Evolutionary conservation across 1,140 invertebrate genomes (phyloP).

Genomic region (Globodera rostochiensis): DNA sequence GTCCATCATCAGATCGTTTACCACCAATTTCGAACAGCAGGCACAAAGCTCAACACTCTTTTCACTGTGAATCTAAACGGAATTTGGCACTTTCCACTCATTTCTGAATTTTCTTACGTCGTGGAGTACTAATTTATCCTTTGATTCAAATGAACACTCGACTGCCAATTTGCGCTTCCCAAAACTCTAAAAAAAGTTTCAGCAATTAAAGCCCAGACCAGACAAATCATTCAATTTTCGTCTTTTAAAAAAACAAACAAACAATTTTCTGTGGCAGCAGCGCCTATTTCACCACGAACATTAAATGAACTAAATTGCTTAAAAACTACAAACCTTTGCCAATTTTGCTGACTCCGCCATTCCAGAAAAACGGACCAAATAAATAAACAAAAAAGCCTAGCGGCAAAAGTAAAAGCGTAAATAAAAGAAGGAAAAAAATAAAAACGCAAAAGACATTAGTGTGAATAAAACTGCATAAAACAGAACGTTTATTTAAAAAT

Average conservation of each 20-base stretch:
- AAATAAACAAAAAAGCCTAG: too few relatives aligned
- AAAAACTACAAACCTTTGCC: too few relatives aligned
- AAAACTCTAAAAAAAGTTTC: conserved; percentile 9
- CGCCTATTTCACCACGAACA: too few relatives aligned
- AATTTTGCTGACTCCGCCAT: too few relatives aligned
- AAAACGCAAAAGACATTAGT: not conserved
- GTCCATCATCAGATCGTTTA: not conserved
- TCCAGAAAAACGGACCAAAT: too few relatives aligned
- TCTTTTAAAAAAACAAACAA: not conserved
- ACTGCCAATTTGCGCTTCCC: not conserved
- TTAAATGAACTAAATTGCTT: too few relatives aligned
- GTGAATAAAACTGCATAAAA: not conserved
- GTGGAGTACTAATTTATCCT: not conserved
- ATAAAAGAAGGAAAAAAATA: not conserved
- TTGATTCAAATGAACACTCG: not conserved
- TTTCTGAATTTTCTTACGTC: not conserved
- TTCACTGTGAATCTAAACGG: not conserved
- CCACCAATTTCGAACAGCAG: conserved; percentile 3
- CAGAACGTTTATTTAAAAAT: not conserved
- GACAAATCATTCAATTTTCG: too few relatives aligned
- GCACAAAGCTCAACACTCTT: conserved; percentile 14
- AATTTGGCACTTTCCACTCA: not conserved
- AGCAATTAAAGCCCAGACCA: too few relatives aligned
- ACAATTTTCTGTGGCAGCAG: too few relatives aligned
- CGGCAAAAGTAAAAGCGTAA: too few relatives aligned